These are phyloP conservation scores for Nemapogon koenigi DNA, from an alignment of 2,888 invertebrate species.

Conservation along the genomic window DNA sequence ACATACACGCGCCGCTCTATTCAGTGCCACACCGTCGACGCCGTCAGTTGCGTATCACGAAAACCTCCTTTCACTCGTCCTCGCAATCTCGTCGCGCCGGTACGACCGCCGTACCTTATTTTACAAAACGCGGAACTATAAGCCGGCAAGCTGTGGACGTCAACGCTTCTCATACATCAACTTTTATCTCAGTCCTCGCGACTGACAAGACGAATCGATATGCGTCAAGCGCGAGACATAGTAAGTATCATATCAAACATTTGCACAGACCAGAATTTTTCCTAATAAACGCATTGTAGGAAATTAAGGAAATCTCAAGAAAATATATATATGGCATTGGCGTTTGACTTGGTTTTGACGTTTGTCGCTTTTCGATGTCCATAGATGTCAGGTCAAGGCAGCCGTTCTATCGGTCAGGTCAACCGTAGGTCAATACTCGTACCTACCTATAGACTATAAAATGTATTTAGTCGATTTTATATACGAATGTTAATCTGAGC, in stretches of 20 bases:
- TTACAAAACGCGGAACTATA: slow-evolving; percentile 41
- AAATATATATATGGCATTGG: too few relatives aligned
- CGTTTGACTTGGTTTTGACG: too few relatives aligned
- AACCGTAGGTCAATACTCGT: too few relatives aligned
- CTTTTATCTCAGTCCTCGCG: slow-evolving; percentile 51
- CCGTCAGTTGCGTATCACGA: slow-evolving; percentile 24
- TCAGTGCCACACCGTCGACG: slow-evolving; percentile 21
- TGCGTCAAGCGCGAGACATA: slow-evolving; percentile 58
- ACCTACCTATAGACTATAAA: too few relatives aligned
- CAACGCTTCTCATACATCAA: slow-evolving; percentile 59
- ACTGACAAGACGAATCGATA: slow-evolving; percentile 61
- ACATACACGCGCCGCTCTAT: slow-evolving; percentile 37
- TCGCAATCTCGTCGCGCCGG: slow-evolving; percentile 33
- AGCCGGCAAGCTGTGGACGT: slow-evolving; percentile 57
- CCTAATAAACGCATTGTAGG: background rate
- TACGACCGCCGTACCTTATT: slow-evolving; percentile 40
- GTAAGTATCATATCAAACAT: slow-evolving; percentile 38
- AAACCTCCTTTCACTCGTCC: slow-evolving; percentile 38
- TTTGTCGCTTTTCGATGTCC: too few relatives aligned
- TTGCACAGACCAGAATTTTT: slow-evolving; percentile 2
- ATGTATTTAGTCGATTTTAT: too few relatives aligned
- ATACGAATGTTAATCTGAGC: too few relatives aligned
- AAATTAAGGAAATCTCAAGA: too few relatives aligned
- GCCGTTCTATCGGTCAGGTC: too few relatives aligned
- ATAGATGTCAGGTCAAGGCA: too few relatives aligned